A percentile compares a stretch with the other conserved stretches of the same genome.
Conservation (phyloP, 1,140 invertebrate genomes). For the Xylocopa sonorina region DNA sequence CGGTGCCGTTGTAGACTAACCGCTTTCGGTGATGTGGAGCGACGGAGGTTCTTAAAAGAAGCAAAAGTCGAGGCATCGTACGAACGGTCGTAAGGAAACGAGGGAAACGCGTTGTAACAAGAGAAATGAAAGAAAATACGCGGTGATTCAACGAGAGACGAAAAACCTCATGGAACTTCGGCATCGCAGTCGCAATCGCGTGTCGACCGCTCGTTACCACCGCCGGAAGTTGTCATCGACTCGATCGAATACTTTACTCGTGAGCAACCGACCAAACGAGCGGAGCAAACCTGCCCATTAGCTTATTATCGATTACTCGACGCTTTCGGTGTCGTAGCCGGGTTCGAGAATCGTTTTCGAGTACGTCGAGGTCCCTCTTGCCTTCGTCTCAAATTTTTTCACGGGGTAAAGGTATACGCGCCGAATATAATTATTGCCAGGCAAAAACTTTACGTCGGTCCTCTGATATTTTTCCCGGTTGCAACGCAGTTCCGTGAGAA, state of each 20-base stretch:
- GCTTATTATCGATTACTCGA: slow-evolving; percentile 70
- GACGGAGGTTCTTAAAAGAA: slow-evolving; percentile 16
- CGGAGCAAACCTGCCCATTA: slow-evolving; percentile 62
- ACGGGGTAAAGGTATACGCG: too few species aligned
- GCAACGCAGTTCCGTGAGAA: slow-evolving; percentile 2
- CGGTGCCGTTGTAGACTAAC: slow-evolving; percentile 40
- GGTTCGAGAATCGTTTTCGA: not conserved
- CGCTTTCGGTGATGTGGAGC: slow-evolving; percentile 59
- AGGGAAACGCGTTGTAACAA: not conserved
- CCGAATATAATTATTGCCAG: not conserved
- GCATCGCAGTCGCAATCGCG: slow-evolving; percentile 58
- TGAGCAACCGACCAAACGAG: slow-evolving; percentile 29
- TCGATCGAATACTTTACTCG: slow-evolving; percentile 54
- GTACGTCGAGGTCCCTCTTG: not conserved
- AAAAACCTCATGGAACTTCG: slow-evolving; percentile 21
- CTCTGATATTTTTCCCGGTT: not conserved
- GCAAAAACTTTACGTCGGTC: not conserved
- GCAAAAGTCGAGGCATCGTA: not conserved
- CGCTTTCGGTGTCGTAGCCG: slow-evolving; percentile 19
- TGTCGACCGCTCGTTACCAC: slow-evolving; percentile 59
- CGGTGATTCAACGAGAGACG: slow-evolving; percentile 9
- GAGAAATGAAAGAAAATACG: not conserved
- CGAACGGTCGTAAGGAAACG: not conserved
- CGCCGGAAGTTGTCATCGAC: slow-evolving; percentile 64
- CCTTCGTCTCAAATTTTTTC: not conserved